Evolutionary conservation across 2,888 invertebrate species (phyloP), one percentile per base, ranked within the genome.

Genomic region (Orthonevra nobilis): DNA sequence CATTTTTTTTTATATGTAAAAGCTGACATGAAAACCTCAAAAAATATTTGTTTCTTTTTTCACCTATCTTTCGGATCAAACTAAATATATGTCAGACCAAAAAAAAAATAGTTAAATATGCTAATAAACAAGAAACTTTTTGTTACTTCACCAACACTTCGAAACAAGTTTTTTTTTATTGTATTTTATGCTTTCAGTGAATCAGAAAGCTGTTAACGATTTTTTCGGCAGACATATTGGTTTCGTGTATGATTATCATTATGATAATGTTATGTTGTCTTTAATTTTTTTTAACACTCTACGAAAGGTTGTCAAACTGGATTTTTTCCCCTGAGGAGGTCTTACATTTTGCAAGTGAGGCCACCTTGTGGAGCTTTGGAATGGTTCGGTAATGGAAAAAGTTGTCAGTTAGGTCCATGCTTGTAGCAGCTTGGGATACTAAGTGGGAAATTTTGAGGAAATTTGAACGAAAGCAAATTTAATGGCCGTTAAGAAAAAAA

Each of bases 1-100:
- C 50, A 23, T 23, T 23, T 50, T 30, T 50, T 30, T 46, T 46
- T 68, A 44, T 52, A 74, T 54, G 60, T 46, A 54, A 52, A 54
- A 68, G 32, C 15, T 74, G 74, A 69, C 61, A 69, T 50, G 50
- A 38, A 70, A 77, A 70, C 64, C 64, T 72, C 44, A 52, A 61
- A 69, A 36, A 28, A 50, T 15, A n/a, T 66, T 26, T 54, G 30
- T 30, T 34, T 56, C 19, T 32, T 40, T 26, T n/a, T 42, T 42
- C 9, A 26, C 17, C 20, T 9, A 46, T 46, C 38, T 46, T 28
- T 38, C n/a, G 15, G 30, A 40, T 30, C 26, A 17, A 40, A 28
- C 20, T 30, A 61, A 46, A 46, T 60, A 60, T 17, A 30, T 38
- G 19, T n/a, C n/a, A n/a, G n/a, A 38, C 36, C 9, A 9, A 63